Conservation (phyloP, 2,888 invertebrate genomes). For the Megastigmus dorsalis region DNA sequence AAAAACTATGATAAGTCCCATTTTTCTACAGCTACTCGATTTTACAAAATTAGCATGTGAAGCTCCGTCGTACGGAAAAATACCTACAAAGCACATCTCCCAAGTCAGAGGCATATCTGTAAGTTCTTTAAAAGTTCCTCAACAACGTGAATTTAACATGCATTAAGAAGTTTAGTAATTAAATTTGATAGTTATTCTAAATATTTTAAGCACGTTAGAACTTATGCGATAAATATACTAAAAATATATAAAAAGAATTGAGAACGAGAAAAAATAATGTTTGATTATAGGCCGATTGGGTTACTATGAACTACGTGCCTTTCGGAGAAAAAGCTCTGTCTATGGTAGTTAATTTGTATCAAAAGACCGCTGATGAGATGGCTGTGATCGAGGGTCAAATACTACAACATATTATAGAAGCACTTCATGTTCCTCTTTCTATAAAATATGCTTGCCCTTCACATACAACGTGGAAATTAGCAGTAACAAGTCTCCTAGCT, state of each 20-base stretch:
- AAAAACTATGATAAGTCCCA: conserved; percentile 80
- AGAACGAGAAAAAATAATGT: conserved; percentile 1
- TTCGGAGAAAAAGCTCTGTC: conserved; percentile 88
- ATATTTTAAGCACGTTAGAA: background rate
- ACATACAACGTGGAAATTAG: conserved; percentile 88
- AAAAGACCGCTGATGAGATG: conserved; percentile 82
- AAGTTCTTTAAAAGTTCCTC: conserved; percentile 52
- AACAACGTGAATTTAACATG: background rate
- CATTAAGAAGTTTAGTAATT: conserved; percentile 9
- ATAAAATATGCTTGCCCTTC: conserved; percentile 89
- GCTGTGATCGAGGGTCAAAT: conserved; percentile 84
- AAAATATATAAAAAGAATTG: too few relatives aligned
- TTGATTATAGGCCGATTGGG: conserved; percentile 80
- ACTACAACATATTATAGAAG: conserved; percentile 82
- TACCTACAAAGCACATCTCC: conserved; percentile 76
- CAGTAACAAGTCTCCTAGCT: conserved; percentile 84
- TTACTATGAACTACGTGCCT: conserved; percentile 88
- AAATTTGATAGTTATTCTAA: background rate
- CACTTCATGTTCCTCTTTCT: conserved; percentile 83
- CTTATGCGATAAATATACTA: background rate
- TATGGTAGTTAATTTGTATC: conserved; percentile 85
- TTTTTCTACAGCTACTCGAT: conserved; percentile 80
- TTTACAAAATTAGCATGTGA: conserved; percentile 84
- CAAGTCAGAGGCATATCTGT: conserved; percentile 71
- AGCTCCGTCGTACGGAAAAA: conserved; percentile 77